Conservation (phyloP, 2,113 vertebrate genomes). For the Sorex araneus region DNA sequence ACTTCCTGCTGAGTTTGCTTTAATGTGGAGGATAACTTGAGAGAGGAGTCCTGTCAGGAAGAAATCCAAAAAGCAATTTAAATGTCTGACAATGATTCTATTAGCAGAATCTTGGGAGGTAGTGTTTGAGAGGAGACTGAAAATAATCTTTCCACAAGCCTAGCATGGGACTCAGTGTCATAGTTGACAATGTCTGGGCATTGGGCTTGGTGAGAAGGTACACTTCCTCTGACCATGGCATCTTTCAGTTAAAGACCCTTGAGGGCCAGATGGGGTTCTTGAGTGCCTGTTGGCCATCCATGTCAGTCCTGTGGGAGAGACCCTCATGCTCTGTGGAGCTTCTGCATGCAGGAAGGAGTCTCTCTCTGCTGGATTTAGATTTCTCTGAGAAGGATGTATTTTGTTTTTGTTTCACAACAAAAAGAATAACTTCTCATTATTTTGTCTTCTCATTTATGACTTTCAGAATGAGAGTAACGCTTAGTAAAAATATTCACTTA, state of each 20-base stretch:
- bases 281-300: not conserved
- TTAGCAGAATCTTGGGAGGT: not conserved
- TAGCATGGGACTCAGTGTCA: too few relatives aligned
- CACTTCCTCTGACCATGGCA: not conserved
- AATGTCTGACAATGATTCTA: not conserved
- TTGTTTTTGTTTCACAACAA: slow-evolving; percentile 4
- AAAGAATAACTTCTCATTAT: not conserved
- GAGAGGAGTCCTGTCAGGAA: not conserved
- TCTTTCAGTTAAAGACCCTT: not conserved
- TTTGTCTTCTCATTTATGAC: not conserved
- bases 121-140: not conserved
- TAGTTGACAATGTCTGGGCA: not conserved
- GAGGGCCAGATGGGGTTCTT: not conserved
- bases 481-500: slow-evolving; percentile 1
- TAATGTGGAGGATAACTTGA: not conserved
- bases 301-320: not conserved
- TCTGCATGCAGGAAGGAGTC: not conserved
- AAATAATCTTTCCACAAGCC: not conserved
- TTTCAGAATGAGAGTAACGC: slow-evolving; percentile 43
- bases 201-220: not conserved
- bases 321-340: not conserved
- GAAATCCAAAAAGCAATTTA: not conserved
- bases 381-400: slow-evolving; percentile 27
- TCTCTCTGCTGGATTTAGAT: slow-evolving; percentile 26
- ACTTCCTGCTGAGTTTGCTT: not conserved